Base-by-base conservation (phyloP, 1,140 invertebrate species). In the Bombus confusus region DNA sequence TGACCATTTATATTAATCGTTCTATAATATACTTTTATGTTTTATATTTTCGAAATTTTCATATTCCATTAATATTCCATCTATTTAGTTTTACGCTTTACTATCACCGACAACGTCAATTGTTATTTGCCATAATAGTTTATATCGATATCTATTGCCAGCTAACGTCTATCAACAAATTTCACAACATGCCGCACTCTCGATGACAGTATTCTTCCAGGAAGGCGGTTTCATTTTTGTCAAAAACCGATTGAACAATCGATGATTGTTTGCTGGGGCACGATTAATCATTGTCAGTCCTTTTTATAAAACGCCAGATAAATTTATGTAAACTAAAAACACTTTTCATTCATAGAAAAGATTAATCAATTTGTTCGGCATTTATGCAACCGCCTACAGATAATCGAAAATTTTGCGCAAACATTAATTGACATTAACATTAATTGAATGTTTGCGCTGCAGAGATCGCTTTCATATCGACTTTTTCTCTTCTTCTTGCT, bases 321-420 rank as follows among this genome's bases (percentile, higher is more conserved):
- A 64, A 78, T 79, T 66, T 68, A 43, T 25, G 41, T 37, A 34
- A 79, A 37, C 12, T 64, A 25, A 22, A 13, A 18, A 9, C 77
- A 15, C 13, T 18, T 18, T 37, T 52, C 8, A 10, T 15, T 34
- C 3, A 13, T 1, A 34, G 15, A 31, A 69, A 71, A 69, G 69
- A 83, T 83, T 31, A 68, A 69, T 83, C 62, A 68, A 83, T 39
- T 28, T 43, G 31, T 15, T 39, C 15, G 59, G 25, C 41, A 66
- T 43, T 75, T 68, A 1, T 28, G 15, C 6, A 15, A 25, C 22
- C 47, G 47, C 41, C 28, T 57, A 37, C 3, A 13, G 9, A 72
- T 69, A 18, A 83, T 52, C 62, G 73, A 43, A 37, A 75, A 57
- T n/a, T n/a, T n/a, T n/a, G n/a, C n/a, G n/a, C n/a, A n/a, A n/a